Percentiles rank a stretch among this genome's conserved stretches.
These are phyloP conservation scores for Siniperca obscura DNA, from an alignment of 2,797 vertebrate genomes.

Conservation along the genomic window DNA sequence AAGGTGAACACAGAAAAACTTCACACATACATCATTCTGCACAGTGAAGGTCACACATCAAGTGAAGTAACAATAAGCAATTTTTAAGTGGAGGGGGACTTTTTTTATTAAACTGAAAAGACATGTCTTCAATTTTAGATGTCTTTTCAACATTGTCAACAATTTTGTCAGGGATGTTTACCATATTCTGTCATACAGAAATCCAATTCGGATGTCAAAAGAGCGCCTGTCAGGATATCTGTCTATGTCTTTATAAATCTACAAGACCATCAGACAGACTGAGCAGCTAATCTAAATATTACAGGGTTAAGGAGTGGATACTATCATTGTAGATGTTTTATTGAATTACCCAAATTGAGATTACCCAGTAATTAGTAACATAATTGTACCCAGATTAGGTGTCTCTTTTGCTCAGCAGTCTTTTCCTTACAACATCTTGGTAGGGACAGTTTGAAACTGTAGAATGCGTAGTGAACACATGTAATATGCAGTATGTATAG, in stretches of 20 bases:
- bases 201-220: constrained; percentile 16
- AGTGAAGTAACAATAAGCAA: background rate
- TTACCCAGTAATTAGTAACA: constrained; percentile 42
- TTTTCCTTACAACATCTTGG: constrained; percentile 38
- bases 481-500: background rate
- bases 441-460: background rate
- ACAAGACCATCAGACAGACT: constrained; percentile 38
- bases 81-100: background rate
- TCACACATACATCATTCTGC: background rate
- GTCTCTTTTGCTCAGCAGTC: constrained; percentile 40
- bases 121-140: background rate
- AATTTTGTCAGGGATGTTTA: background rate
- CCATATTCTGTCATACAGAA: constrained; percentile 14
- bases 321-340: constrained; percentile 55
- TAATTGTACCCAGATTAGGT: constrained; percentile 25
- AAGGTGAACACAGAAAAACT: background rate
- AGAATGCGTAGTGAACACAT: background rate
- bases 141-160: background rate
- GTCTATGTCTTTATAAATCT: constrained; percentile 19
- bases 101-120: constrained; percentile 4
- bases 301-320: constrained; percentile 55
- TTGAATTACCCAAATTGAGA: constrained; percentile 52
- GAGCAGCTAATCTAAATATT: constrained; percentile 56
- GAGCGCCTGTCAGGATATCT: no score
- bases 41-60: background rate